These are phyloP conservation scores for Temnothorax rugatulus DNA, from an alignment of 2,888 invertebrate species.

Conservation along the genomic window DNA sequence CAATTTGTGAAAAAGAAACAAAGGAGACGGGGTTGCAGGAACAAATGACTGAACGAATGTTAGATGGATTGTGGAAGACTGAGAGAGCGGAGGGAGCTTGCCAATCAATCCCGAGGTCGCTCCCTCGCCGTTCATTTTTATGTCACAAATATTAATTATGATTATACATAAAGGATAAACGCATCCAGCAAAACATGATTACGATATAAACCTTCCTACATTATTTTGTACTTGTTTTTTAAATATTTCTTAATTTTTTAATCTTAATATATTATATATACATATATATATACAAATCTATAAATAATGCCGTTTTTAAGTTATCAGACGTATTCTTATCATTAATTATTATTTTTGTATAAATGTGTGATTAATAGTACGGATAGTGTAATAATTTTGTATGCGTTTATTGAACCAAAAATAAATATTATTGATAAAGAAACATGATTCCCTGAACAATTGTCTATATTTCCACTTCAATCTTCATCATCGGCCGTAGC, in stretches of 20 bases:
- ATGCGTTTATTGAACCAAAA: conserved; percentile 86
- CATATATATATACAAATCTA: conserved; percentile 71
- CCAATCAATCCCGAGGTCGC: conserved; percentile 78
- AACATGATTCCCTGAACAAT: conserved; percentile 53
- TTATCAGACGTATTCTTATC: conserved; percentile 79
- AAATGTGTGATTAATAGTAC: conserved; percentile 86
- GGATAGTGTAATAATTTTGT: conserved; percentile 86
- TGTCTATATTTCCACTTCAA: conserved; percentile 58
- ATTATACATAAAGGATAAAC: conserved; percentile 79
- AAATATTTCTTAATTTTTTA: conserved; percentile 74
- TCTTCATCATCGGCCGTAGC: conserved; percentile 47
- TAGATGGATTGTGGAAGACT: conserved; percentile 82
- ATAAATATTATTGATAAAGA: conserved; percentile 86
- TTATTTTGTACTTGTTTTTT: conserved; percentile 84
- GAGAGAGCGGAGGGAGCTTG: conserved; percentile 81
- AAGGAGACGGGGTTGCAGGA: conserved; percentile 39
- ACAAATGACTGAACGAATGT: conserved; percentile 75
- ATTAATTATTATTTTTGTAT: conserved; percentile 84
- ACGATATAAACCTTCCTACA: conserved; percentile 82
- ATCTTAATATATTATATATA: conserved; percentile 46
- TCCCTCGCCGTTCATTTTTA: conserved; percentile 82
- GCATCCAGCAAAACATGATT: conserved; percentile 80
- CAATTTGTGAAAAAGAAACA: conserved; percentile 43
- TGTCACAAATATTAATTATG: conserved; percentile 82
- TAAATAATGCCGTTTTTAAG: conserved; percentile 82